phyloP scores from a whole-genome alignment of 2,888 invertebrate genomes.

The Gibbula magus region DNA sequence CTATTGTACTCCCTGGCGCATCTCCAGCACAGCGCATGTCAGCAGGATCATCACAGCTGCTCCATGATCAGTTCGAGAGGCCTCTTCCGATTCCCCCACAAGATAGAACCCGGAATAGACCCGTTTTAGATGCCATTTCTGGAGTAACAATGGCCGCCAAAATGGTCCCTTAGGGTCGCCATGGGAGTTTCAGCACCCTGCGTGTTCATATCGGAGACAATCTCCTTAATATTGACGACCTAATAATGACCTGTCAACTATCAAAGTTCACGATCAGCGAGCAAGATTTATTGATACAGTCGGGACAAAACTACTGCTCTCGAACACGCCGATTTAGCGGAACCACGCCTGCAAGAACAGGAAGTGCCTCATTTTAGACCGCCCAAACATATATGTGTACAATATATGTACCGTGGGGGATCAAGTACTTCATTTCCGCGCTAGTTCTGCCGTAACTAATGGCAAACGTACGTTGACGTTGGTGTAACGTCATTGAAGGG shows the following conservation, averaged over 20 bases:
- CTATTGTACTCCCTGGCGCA: background rate
- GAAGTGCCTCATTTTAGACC: too few species aligned
- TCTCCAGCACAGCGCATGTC: background rate
- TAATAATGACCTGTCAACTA: slow-evolving; percentile 16
- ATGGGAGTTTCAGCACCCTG: slow-evolving; percentile 2
- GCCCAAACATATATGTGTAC: too few species aligned
- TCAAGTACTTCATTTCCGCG: too few species aligned
- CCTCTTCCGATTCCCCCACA: slow-evolving; percentile 2
- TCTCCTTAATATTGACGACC: slow-evolving; percentile 10
- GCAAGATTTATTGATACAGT: too few species aligned
- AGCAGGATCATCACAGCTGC: slow-evolving; percentile 3
- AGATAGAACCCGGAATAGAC: slow-evolving; percentile 5
- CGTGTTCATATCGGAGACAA: slow-evolving; percentile 9
- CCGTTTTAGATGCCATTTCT: slow-evolving; percentile 13
- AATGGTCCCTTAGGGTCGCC: background rate
- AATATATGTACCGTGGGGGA: too few species aligned
- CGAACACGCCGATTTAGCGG: too few species aligned
- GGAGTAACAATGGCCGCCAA: slow-evolving; percentile 9
- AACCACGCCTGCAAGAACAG: too few species aligned
- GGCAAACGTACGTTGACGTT: too few species aligned
- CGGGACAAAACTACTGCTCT: too few species aligned
- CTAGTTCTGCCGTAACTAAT: too few species aligned
- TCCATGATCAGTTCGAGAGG: background rate
- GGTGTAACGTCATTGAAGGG: too few species aligned
- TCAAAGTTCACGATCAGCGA: background rate